A percentile compares a stretch with the other conserved stretches of the same genome.
phyloP scores from a whole-genome alignment of 2,888 invertebrate genomes.

The Pyrrhopygopsis socrates region DNA sequence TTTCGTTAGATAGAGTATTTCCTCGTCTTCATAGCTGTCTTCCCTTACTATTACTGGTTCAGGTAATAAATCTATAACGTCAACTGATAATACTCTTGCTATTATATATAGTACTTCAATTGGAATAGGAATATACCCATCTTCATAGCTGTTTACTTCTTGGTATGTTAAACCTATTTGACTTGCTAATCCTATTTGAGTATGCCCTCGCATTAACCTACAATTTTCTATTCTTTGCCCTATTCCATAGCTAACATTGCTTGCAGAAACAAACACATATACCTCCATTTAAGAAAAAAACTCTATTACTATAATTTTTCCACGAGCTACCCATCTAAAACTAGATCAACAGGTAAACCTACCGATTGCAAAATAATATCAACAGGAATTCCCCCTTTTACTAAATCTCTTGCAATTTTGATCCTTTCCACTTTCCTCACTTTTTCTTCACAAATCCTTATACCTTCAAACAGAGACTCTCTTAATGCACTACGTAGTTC shows the following conservation, averaged over 20 bases:
- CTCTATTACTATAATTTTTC: background rate
- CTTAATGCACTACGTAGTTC: background rate
- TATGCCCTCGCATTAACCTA: constrained; percentile 3
- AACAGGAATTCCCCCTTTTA: constrained; percentile 1
- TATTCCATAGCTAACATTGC: background rate
- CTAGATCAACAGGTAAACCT: background rate
- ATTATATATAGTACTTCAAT: background rate
- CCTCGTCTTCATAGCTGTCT: constrained; percentile 29
- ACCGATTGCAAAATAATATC: background rate
- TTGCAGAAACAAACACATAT: background rate
- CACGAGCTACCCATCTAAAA: background rate
- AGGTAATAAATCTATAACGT: no score
- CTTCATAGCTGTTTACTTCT: constrained; percentile 1
- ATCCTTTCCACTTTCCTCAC: background rate
- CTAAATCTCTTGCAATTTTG: constrained; percentile 3
- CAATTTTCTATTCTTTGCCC: constrained; percentile 3
- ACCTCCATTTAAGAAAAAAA: constrained; percentile 3
- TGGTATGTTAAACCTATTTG: background rate
- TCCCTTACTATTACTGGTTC: constrained; percentile 38
- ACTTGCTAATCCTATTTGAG: constrained; percentile 1
- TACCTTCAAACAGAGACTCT: background rate
- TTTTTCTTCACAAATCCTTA: no score
- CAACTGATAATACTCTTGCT: background rate
- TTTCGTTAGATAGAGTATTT: constrained; percentile 50
- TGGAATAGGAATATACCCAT: constrained; percentile 1